phyloP scores from a whole-genome alignment of 2,797 vertebrate genomes.

The Hipposideros larvatus region DNA sequence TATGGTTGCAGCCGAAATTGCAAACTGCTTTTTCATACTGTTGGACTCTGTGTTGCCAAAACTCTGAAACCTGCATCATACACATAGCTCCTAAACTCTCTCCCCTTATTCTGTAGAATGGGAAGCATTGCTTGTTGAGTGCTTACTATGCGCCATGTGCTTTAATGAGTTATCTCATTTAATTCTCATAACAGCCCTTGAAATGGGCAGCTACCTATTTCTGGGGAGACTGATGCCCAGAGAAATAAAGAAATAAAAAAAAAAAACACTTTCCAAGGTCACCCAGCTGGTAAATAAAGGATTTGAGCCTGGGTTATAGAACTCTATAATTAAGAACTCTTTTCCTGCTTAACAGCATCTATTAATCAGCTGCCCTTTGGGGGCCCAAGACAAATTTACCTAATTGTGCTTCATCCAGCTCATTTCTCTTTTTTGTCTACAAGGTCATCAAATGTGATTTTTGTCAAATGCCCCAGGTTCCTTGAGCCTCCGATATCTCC shows the following conservation, averaged over 20 bases:
- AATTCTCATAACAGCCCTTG: neutral
- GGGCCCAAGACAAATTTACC: slow-evolving; percentile 51
- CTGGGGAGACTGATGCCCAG: neutral
- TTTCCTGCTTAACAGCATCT: slow-evolving; percentile 7
- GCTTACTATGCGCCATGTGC: neutral
- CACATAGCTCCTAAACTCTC: neutral
- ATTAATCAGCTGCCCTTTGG: slow-evolving; percentile 54
- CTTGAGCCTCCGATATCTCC: neutral
- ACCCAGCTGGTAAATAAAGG: slow-evolving; percentile 6
- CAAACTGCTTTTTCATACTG: neutral
- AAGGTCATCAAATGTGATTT: slow-evolving; percentile 38
- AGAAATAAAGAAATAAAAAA: neutral
- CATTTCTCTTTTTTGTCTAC: slow-evolving; percentile 54
- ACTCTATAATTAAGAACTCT: slow-evolving; percentile 16
- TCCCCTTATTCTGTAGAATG: neutral
- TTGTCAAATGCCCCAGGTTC: slow-evolving; percentile 28
- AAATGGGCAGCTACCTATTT: neutral
- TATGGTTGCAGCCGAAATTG: neutral
- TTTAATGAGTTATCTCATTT: neutral
- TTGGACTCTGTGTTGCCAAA: neutral
- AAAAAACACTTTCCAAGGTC: neutral
- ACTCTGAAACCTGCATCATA: neutral
- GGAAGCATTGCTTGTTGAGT: neutral
- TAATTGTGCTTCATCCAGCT: slow-evolving; percentile 29
- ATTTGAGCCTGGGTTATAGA: slow-evolving; percentile 4